Evolutionary conservation across 2,113 vertebrate genomes (phyloP).

Genomic region (Oryzias javanicus): DNA sequence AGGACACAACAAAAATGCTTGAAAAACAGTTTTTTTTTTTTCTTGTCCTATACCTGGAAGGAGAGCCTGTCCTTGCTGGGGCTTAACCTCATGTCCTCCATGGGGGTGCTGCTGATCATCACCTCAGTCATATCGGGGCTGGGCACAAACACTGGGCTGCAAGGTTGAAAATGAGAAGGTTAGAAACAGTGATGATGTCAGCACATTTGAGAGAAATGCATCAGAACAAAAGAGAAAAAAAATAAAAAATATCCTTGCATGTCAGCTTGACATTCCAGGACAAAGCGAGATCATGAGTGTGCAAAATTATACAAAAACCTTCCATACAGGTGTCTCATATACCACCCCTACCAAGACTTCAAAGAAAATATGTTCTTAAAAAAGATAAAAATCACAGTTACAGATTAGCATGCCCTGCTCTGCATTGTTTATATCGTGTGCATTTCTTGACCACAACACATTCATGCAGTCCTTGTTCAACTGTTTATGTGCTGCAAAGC

Average conservation of each 20-base stretch:
- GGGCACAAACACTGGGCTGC: constrained; percentile 88
- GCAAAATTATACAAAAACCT: no score
- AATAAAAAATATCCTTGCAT: not conserved
- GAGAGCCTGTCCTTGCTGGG: constrained; percentile 92
- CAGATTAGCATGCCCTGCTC: no score
- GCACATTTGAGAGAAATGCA: not conserved
- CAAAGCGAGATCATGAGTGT: no score
- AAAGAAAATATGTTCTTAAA: no score
- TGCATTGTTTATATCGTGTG: not conserved
- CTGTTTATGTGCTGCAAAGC: constrained; percentile 48
- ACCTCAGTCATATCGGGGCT: constrained; percentile 94
- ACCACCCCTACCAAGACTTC: no score
- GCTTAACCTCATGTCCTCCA: constrained; percentile 92
- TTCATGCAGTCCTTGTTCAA: not conserved
- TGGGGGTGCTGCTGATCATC: constrained; percentile 89
- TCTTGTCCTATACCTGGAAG: constrained; percentile 83
- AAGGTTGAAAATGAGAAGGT: constrained; percentile 26
- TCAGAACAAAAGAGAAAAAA: not conserved
- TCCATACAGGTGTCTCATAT: no score
- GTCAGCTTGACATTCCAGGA: not conserved
- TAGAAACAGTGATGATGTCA: not conserved
- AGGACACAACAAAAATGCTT: not conserved
- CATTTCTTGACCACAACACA: constrained; percentile 42
- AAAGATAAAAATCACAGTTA: no score
- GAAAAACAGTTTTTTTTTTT: not conserved